Evolutionary conservation across 2,888 invertebrate genomes (phyloP).

Genomic region (Eumerus sabulonum): DNA sequence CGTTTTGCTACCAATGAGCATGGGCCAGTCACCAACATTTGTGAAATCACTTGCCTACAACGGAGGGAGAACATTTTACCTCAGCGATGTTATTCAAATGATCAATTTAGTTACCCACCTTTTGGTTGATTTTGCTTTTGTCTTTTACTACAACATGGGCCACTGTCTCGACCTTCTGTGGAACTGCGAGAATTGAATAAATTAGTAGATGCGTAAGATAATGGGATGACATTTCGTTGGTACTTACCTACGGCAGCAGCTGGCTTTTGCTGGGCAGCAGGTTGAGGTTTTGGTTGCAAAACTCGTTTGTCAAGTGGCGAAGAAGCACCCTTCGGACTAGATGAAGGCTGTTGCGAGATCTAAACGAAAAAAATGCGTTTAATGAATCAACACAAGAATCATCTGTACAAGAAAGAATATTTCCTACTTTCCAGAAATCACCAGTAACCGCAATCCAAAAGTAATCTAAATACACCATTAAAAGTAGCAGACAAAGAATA

Average conservation of each 20-base stretch:
- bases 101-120: slow-evolving; percentile 78
- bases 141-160: slow-evolving; percentile 80
- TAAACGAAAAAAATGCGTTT: slow-evolving; percentile 41
- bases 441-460: too few species aligned
- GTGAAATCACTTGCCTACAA: slow-evolving; percentile 91
- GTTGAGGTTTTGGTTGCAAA: slow-evolving; percentile 84
- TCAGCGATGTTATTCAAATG: neutral
- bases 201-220: slow-evolving; percentile 59
- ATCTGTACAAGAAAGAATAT: too few species aligned
- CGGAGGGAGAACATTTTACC: too few species aligned
- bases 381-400: too few species aligned
- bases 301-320: slow-evolving; percentile 83
- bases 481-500: too few species aligned
- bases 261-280: slow-evolving; percentile 58
- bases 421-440: too few species aligned
- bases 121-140: slow-evolving; percentile 81
- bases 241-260: slow-evolving; percentile 72
- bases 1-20: slow-evolving; percentile 85
- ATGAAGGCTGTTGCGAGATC: slow-evolving; percentile 79
- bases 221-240: neutral
- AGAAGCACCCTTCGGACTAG: slow-evolving; percentile 77
- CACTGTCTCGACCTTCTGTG: slow-evolving; percentile 68
- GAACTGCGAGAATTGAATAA: slow-evolving; percentile 69
- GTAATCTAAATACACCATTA: too few species aligned
- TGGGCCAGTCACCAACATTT: slow-evolving; percentile 95